Base-by-base conservation (phyloP, 1,140 invertebrate genomes). In the Heliconius nattereri region DNA sequence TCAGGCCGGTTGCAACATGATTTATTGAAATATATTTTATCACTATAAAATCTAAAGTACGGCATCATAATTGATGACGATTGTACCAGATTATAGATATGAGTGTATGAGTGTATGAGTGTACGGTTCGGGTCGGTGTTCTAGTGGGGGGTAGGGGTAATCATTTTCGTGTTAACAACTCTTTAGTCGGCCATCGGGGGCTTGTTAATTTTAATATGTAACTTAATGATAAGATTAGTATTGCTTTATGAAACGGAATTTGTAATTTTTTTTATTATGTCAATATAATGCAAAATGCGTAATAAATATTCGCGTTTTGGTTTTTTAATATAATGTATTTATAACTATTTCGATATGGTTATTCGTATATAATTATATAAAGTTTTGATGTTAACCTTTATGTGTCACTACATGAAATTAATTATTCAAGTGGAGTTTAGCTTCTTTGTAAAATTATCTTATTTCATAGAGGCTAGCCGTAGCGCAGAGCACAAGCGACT, bases 11-110 rank as follows among this genome's bases (percentile, higher is more conserved):
- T 91, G 84, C 84, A 83, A 76, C 78, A 84, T 90, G 89, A 93
- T 93, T 92, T 92, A 92, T 92, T 89, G 86, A 88, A 89, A 88
- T 89, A 90, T 91, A 92, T 92, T 90, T 91, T 91, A 93, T 90
- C 87, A 77, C 78, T 88, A 92, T 92, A 90, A 83, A n/a, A 92
- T 93, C 91, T 92, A 90, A 92, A 92, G 89, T 91, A 90, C 85
- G 84, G 80, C 83, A 73, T 85, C 84, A 83, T 92, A 90, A 92
- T 91, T 91, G 89, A 89, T 89, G 87, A 89, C 87, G 87, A 86
- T 87, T 90, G 84, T 84, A 87, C 71, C 73, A 81, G 85, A 80
- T 84, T 84, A 78, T 71, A 76, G 72, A 77, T 81, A 73, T 49
- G 26, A 81, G 57, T 66, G 76, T 73, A 76, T 49, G 26, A 81